Percentiles rank a stretch among this genome's conserved stretches.
Evolutionary conservation across 2,888 invertebrate genomes (phyloP).

Genomic region (Protodeltote pygarga): DNA sequence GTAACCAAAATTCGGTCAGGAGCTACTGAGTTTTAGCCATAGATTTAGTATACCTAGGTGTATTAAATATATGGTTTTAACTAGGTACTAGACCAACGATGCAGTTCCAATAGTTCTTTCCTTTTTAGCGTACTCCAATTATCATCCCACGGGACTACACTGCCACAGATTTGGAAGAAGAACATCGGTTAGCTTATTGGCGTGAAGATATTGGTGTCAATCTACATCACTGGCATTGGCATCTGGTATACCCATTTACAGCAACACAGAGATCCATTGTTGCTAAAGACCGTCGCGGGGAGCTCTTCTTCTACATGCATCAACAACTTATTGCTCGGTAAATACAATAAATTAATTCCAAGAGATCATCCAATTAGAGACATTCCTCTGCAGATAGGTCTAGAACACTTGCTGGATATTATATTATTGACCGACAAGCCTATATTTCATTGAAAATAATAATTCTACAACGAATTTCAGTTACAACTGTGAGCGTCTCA

Average conservation of each 20-base stretch:
- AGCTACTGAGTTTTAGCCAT: no score
- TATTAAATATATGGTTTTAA: no score
- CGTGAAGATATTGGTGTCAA: slow-evolving; percentile 94
- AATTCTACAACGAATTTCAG: no score
- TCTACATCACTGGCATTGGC: slow-evolving; percentile 94
- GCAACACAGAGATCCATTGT: slow-evolving; percentile 87
- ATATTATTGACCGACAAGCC: no score
- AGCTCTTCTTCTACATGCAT: slow-evolving; percentile 94
- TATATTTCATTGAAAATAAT: no score
- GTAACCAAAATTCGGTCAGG: no score
- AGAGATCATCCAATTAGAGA: no score
- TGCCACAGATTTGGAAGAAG: slow-evolving; percentile 92
- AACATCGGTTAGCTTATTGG: slow-evolving; percentile 93
- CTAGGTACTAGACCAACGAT: no score
- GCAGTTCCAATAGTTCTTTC: slow-evolving; percentile 3
- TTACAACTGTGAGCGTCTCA: slow-evolving; percentile 92
- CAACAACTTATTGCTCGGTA: slow-evolving; percentile 83
- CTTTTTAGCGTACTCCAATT: slow-evolving; percentile 86
- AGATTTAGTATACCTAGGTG: no score
- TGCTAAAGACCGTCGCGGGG: slow-evolving; percentile 92
- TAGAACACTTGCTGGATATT: no score
- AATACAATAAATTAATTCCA: not conserved
- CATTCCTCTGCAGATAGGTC: no score
- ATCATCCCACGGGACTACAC: slow-evolving; percentile 92
- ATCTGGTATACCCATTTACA: slow-evolving; percentile 91